Evolutionary conservation across 2,888 invertebrate species (phyloP), one percentile per base, ranked within the genome.

Genomic region (Erebia epiphron): DNA sequence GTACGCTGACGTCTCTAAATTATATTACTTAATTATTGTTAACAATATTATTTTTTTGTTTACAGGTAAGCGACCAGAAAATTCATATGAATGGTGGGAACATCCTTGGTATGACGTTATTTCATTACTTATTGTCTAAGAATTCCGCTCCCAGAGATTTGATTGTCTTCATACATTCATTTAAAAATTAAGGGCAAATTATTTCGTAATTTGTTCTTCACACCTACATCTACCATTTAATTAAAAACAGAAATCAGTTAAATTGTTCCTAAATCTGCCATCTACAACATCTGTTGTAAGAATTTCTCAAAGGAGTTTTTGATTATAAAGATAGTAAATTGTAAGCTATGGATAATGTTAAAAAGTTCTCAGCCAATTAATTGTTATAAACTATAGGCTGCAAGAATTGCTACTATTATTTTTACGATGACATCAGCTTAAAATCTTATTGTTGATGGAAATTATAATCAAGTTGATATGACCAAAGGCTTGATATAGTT

Each of bases 51-150:
- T 69, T 69, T 68, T 73, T 79, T 81, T 79, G 74, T 77, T 78
- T 75, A 63, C 80, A 81, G 82, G 82, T 82, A 80, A 69, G 71
- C 67, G 70, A 56, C 58, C 43, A 62, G 61, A 60, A 62, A 50
- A 57, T 63, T 66, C 21, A 60, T 61, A 16, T 58, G 41, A 66
- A 71, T 74, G 74, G 76, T 76, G 76, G 69, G 76, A 76, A 74
- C 66, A 70, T 65, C 74, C 73, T 75, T 70, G 68, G 41, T 69
- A 67, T 63, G 68, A 60, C 35, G 57, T 57, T 56, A 71, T 56
- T 63, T 49, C 26, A 71, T 54, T 73, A 35, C 35, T 35, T 35
- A 64, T 67, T 60, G 26, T 71, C 52, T 70, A 62, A 63, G 26
- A 41, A 56, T 57, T 63, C 41, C 46, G 46, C 26, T 70, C 70